Conservation (phyloP, 2,797 vertebrate genomes). For the Lepidocolaptes lacrymiger region DNA sequence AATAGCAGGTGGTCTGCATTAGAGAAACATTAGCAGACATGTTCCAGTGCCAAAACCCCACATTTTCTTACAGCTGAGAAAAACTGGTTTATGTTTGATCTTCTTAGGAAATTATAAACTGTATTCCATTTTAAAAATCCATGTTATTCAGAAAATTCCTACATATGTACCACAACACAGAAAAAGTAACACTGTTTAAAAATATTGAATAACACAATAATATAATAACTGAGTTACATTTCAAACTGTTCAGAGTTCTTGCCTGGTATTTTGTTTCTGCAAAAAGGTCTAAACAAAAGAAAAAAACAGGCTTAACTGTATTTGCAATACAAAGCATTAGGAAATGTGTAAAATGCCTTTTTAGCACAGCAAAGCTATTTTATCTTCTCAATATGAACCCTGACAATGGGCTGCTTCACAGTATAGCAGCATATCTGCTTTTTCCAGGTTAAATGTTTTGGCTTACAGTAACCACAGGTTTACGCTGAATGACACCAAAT, state of each 20-base stretch:
- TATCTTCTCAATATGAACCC: neutral
- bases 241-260: neutral
- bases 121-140: neutral
- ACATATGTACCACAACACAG: neutral
- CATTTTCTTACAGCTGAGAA: neutral
- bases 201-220: neutral
- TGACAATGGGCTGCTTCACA: neutral
- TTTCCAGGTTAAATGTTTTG: neutral
- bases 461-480: neutral
- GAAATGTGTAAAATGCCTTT: neutral
- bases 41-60: neutral
- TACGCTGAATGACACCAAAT: neutral
- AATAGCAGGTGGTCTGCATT: neutral
- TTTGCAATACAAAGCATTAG: neutral
- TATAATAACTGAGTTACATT: neutral
- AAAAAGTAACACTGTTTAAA: neutral
- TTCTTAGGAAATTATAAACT: neutral
- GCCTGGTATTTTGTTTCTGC: neutral
- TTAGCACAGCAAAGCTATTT: neutral
- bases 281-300: neutral
- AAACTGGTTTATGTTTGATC: neutral
- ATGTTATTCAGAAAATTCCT: neutral
- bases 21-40: neutral
- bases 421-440: neutral
- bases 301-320: neutral